Percentiles rank a stretch among this genome's conserved stretches.
phyloP scores from a whole-genome alignment of 1,140 invertebrate genomes.

The Tribolium castaneum region DNA sequence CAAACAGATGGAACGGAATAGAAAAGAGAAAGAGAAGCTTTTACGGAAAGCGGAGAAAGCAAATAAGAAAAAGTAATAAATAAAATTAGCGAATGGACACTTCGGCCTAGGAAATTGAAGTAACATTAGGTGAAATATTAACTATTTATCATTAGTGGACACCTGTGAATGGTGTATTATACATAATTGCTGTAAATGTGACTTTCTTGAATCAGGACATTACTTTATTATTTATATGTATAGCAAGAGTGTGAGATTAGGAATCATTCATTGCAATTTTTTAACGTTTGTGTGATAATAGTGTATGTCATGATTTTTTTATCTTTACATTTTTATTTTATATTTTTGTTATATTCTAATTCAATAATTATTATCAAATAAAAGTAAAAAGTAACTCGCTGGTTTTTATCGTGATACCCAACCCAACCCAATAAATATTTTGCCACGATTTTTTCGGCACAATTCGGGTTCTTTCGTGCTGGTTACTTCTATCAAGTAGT shows the following conservation, averaged over 20 bases:
- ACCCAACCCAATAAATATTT: too few relatives aligned
- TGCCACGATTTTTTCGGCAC: too few relatives aligned
- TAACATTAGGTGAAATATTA: background rate
- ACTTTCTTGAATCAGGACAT: background rate
- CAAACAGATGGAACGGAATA: slow-evolving; percentile 77
- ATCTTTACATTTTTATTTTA: background rate
- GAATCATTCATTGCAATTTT: background rate
- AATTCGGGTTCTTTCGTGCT: too few relatives aligned
- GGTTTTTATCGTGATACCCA: too few relatives aligned
- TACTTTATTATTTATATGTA: background rate
- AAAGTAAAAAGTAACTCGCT: background rate
- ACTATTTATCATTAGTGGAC: background rate
- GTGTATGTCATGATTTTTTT: background rate
- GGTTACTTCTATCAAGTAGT: too few relatives aligned
- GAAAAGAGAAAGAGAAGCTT: slow-evolving; percentile 81
- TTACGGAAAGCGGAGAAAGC: slow-evolving; percentile 84
- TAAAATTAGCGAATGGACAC: background rate
- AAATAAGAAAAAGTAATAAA: slow-evolving; percentile 72
- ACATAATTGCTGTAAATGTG: background rate
- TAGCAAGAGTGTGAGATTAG: background rate
- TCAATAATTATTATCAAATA: background rate
- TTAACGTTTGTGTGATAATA: background rate
- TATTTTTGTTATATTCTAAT: background rate
- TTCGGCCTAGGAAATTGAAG: slow-evolving; percentile 12
- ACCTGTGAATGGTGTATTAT: background rate